Conservation (phyloP, 2,797 vertebrate genomes). For the Odontamblyopus lacepedii region DNA sequence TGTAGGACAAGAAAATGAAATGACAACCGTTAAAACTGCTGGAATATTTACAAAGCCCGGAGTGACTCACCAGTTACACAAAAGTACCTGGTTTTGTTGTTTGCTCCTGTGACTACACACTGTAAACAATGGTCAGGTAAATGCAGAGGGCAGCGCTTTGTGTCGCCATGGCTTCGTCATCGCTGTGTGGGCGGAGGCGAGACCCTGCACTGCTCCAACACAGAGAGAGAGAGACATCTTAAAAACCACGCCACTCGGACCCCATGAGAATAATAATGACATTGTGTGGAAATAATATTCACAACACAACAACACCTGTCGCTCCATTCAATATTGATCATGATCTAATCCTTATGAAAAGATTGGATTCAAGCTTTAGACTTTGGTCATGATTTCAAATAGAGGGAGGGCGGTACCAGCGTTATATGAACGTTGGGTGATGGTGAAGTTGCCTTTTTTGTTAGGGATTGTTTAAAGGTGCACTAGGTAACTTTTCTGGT, state of each 20-base stretch:
- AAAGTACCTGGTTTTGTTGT: slow-evolving; percentile 46
- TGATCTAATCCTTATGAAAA: background rate
- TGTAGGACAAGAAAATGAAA: background rate
- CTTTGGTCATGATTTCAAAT: background rate
- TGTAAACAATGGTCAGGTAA: slow-evolving; percentile 37
- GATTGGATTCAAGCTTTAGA: background rate
- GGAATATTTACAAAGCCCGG: slow-evolving; percentile 22
- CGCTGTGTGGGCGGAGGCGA: slow-evolving; percentile 17
- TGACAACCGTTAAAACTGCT: background rate
- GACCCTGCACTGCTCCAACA: slow-evolving; percentile 23
- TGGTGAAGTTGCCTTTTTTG: too few relatives aligned
- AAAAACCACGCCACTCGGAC: slow-evolving; percentile 8
- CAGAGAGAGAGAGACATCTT: slow-evolving; percentile 12
- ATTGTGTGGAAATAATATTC: slow-evolving; percentile 43
- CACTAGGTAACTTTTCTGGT: too few relatives aligned
- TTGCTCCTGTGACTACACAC: slow-evolving; percentile 25
- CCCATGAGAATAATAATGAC: slow-evolving; percentile 15
- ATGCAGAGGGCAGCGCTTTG: slow-evolving; percentile 28
- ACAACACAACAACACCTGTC: slow-evolving; percentile 49
- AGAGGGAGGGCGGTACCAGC: background rate
- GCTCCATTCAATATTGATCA: slow-evolving; percentile 59
- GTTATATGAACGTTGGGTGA: too few relatives aligned
- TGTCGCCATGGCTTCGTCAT: slow-evolving; percentile 32
- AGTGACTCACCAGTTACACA: slow-evolving; percentile 54
- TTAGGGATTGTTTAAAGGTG: too few relatives aligned